These are phyloP conservation scores for Lasaia peninsularis DNA, from an alignment of 1,140 invertebrate genomes.

Conservation along the genomic window DNA sequence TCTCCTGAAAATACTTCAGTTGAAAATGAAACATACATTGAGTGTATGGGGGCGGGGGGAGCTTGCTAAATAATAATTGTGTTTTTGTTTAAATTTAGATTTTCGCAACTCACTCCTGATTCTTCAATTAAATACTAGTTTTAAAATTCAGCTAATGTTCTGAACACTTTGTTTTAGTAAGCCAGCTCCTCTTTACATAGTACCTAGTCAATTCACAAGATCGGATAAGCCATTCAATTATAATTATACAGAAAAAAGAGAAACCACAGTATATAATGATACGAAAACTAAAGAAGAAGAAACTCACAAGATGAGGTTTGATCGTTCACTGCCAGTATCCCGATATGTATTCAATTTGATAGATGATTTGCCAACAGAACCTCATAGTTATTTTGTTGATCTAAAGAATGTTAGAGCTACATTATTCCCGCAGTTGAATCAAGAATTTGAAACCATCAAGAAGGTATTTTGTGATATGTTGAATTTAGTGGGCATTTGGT, in stretches of 20 bases:
- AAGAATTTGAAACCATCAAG: slow-evolving; percentile 66
- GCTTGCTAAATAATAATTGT: too few species aligned
- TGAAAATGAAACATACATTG: too few species aligned
- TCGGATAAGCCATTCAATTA: slow-evolving; percentile 83
- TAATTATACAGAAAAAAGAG: slow-evolving; percentile 68
- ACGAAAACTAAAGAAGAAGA: slow-evolving; percentile 40
- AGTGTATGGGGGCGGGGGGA: too few species aligned
- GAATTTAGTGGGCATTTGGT: too few species aligned
- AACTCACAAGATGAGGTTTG: slow-evolving; percentile 46
- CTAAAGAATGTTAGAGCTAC: slow-evolving; percentile 51
- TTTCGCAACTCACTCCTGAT: too few species aligned
- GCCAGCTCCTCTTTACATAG: slow-evolving; percentile 82
- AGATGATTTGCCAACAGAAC: slow-evolving; percentile 75
- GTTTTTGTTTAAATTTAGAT: too few species aligned
- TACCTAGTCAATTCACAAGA: slow-evolving; percentile 87
- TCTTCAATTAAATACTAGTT: too few species aligned
- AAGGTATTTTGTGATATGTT: slow-evolving; percentile 45
- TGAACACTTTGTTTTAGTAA: slow-evolving; percentile 38
- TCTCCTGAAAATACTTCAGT: too few species aligned
- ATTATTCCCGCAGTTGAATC: slow-evolving; percentile 71
- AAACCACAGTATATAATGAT: slow-evolving; percentile 32
- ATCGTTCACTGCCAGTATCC: slow-evolving; percentile 77
- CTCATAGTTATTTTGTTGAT: slow-evolving; percentile 61
- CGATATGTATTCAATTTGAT: slow-evolving; percentile 77
- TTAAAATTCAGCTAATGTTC: too few species aligned